These are phyloP conservation scores for Poeciliopsis gracilis DNA, from an alignment of 2,797 vertebrate genomes.

Conservation along the genomic window DNA sequence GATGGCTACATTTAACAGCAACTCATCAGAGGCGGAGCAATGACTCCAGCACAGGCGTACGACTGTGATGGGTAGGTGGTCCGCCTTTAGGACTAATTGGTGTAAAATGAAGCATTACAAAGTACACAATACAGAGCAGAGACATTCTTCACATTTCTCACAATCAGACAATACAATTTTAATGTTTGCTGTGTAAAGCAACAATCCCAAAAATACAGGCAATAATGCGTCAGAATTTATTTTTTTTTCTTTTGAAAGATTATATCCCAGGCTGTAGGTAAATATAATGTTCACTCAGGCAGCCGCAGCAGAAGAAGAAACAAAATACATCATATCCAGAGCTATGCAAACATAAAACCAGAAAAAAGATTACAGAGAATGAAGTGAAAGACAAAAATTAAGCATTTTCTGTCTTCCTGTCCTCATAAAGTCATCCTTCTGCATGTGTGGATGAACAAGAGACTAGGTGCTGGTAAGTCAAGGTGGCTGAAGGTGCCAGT, in stretches of 20 bases:
- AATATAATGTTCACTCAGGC: not conserved
- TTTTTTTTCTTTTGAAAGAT: not conserved
- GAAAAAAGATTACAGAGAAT: not conserved
- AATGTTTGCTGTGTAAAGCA: not conserved
- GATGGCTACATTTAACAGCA: not conserved
- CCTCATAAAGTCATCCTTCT: conserved; percentile 54
- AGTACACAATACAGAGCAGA: not conserved
- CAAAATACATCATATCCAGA: not conserved
- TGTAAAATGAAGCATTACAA: not conserved
- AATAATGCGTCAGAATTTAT: not conserved
- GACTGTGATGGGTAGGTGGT: not conserved
- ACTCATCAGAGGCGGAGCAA: not conserved
- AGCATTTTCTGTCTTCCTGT: conserved; percentile 28
- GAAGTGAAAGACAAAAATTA: not conserved
- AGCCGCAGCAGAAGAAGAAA: not conserved
- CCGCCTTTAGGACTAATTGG: not conserved
- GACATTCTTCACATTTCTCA: not conserved
- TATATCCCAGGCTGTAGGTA: not conserved
- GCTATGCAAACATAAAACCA: not conserved
- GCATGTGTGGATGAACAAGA: conserved; percentile 86
- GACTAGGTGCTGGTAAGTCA: conserved; percentile 80
- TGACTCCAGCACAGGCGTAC: not conserved
- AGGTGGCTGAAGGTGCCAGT: conserved; percentile 81
- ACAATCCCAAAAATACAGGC: not conserved
- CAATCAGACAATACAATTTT: not conserved